Conservation (phyloP, 2,797 vertebrate genomes). For the Macropus fuliginosus region DNA sequence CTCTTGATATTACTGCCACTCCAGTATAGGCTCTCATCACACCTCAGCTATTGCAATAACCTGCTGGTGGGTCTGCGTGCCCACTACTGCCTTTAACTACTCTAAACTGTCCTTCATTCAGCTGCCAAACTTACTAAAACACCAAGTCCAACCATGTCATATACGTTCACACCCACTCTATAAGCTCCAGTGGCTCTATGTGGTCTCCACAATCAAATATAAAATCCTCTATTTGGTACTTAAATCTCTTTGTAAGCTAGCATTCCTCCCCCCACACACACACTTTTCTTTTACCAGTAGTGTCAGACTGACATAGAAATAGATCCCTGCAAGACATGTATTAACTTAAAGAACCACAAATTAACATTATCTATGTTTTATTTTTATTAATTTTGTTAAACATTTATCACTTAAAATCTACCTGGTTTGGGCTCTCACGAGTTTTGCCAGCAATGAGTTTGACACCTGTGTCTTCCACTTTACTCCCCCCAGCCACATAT, state of each 20-base stretch:
- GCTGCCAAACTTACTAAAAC: not conserved
- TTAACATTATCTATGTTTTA: not conserved
- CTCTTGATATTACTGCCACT: not conserved
- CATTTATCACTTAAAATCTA: not conserved
- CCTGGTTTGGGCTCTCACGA: no score
- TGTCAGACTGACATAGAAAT: not conserved
- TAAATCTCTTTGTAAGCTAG: not conserved
- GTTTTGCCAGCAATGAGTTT: no score
- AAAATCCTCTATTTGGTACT: not conserved
- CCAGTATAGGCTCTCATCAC: not conserved
- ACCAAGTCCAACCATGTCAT: not conserved
- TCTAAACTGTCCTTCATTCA: not conserved
- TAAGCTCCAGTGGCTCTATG: not conserved
- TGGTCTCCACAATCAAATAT: not conserved
- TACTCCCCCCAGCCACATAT: no score
- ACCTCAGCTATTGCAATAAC: not conserved
- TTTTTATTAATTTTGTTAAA: not conserved
- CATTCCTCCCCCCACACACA: no score
- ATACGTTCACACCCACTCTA: not conserved
- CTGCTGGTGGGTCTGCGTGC: not conserved
- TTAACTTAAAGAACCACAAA: not conserved
- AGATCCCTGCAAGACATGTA: no score
- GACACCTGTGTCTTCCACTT: no score
- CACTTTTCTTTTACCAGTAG: not conserved
- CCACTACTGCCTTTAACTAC: no score